These are phyloP conservation scores for Columba janthina DNA, from an alignment of 2,113 vertebrate genomes.

Conservation along the genomic window DNA sequence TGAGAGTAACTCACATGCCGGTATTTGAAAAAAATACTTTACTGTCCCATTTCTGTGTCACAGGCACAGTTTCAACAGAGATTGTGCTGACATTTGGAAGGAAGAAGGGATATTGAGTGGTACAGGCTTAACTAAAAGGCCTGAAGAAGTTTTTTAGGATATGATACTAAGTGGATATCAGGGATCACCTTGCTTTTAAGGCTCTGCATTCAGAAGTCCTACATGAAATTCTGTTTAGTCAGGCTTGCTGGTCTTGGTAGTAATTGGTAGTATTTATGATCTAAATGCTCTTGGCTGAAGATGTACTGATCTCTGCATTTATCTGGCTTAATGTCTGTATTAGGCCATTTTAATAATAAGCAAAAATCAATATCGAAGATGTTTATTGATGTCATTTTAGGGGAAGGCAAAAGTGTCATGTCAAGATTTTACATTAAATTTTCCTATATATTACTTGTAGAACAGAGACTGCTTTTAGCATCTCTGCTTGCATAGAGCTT, in stretches of 20 bases:
- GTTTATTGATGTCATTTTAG: background rate
- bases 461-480: background rate
- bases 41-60: background rate
- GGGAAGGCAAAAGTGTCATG: background rate
- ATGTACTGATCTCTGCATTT: background rate
- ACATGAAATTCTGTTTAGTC: background rate
- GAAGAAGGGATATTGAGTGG: background rate
- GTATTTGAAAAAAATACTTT: background rate
- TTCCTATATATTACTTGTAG: background rate
- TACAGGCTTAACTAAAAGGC: background rate
- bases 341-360: slow-evolving; percentile 30
- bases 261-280: background rate
- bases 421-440: slow-evolving; percentile 1
- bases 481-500: background rate
- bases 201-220: background rate
- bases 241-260: background rate
- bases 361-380: slow-evolving; percentile 36
- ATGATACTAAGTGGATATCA: background rate
- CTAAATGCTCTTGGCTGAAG: background rate
- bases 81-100: background rate
- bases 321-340: background rate
- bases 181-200: background rate
- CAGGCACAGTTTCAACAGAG: background rate
- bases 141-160: background rate
- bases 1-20: background rate